These are phyloP conservation scores for Adela reaumurella DNA, from an alignment of 2,888 invertebrate genomes.

Conservation along the genomic window DNA sequence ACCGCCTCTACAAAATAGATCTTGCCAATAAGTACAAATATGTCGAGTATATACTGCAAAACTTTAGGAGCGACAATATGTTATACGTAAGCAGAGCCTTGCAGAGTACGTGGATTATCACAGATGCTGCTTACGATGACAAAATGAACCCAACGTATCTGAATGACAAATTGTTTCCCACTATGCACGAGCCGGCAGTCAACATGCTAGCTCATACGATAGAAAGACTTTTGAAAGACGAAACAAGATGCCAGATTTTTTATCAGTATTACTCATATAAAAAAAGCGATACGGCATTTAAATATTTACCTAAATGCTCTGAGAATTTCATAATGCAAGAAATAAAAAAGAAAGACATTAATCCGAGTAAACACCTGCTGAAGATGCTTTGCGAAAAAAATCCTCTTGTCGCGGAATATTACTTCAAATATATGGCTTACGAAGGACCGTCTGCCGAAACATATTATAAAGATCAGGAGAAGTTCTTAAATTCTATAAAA, in stretches of 20 bases:
- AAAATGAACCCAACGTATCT: conserved; percentile 27
- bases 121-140: conserved; percentile 17
- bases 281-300: conserved; percentile 20
- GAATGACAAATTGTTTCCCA: conserved; percentile 24
- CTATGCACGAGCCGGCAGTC: conserved; percentile 28
- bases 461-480: background rate
- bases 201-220: conserved; percentile 29
- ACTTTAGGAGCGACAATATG: conserved; percentile 29
- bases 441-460: background rate
- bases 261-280: conserved; percentile 22
- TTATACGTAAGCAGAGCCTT: conserved; percentile 31
- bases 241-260: conserved; percentile 22
- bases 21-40: conserved; percentile 25
- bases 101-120: conserved; percentile 26
- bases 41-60: conserved; percentile 24
- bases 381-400: background rate
- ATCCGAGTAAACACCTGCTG: background rate
- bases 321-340: conserved; percentile 20
- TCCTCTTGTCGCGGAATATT: background rate
- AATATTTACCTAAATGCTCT: conserved; percentile 24
- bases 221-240: conserved; percentile 19
- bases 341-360: conserved; percentile 11
- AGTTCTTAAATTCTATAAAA: background rate
- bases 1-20: conserved; percentile 32
- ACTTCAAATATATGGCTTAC: background rate